Evolutionary conservation across 1,140 invertebrate species (phyloP).

Genomic region (Steinernema feltiae): DNA sequence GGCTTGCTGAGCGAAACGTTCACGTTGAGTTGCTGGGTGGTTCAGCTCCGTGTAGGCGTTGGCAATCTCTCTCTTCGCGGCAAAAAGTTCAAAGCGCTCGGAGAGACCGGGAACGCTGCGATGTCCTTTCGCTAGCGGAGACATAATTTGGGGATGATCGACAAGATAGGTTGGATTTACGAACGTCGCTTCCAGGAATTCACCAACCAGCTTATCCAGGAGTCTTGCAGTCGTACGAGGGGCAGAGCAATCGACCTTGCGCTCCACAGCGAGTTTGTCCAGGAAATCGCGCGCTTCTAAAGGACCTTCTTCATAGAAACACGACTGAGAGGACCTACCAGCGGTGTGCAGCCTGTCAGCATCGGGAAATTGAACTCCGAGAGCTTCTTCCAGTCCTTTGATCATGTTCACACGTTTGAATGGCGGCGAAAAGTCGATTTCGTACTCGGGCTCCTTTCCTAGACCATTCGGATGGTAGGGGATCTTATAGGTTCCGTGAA

Average conservation of each 20-base stretch:
- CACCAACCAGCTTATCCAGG: slow-evolving; percentile 90
- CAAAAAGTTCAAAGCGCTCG: slow-evolving; percentile 93
- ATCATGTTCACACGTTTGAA: slow-evolving; percentile 87
- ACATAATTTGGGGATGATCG: slow-evolving; percentile 98
- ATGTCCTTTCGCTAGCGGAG: slow-evolving; percentile 95
- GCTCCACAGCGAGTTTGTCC: slow-evolving; percentile 75
- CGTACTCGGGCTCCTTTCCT: slow-evolving; percentile 68
- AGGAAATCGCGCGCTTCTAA: slow-evolving; percentile 71
- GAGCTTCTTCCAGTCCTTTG: slow-evolving; percentile 76
- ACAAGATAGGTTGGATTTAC: slow-evolving; percentile 94
- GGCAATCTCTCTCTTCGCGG: slow-evolving; percentile 92
- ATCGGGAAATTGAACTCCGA: slow-evolving; percentile 77
- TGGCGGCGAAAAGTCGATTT: slow-evolving; percentile 95
- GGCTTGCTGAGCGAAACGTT: slow-evolving; percentile 88
- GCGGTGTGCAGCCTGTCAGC: slow-evolving; percentile 61
- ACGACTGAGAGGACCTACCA: slow-evolving; percentile 46
- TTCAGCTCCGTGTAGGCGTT: slow-evolving; percentile 99
- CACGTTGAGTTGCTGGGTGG: slow-evolving; percentile 86
- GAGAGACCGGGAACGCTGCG: slow-evolving; percentile 78
- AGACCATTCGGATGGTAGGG: slow-evolving; percentile 87
- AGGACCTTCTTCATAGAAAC: slow-evolving; percentile 49
- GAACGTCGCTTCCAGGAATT: slow-evolving; percentile 89
- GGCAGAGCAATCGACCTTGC: slow-evolving; percentile 81
- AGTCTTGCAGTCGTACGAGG: slow-evolving; percentile 85
- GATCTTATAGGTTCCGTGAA: slow-evolving; percentile 70